phyloP scores from a whole-genome alignment of 2,797 vertebrate genomes.

The Ceyx erithaca region DNA sequence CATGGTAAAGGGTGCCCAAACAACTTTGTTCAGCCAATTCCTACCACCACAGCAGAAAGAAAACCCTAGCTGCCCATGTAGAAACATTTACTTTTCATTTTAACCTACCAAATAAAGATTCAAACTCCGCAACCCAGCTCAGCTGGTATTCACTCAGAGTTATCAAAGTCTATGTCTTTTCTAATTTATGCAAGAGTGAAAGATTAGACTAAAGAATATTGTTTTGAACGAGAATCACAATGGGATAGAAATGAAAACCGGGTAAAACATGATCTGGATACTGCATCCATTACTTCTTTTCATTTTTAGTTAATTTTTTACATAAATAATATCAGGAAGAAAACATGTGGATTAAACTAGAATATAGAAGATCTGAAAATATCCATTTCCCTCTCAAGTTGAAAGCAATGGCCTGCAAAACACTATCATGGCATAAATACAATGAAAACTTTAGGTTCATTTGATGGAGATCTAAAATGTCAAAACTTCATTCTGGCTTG shows the following conservation, averaged over 20 bases:
- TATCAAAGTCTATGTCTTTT: not conserved
- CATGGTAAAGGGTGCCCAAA: not conserved
- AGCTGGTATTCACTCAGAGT: not conserved
- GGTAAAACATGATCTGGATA: not conserved
- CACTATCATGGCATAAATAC: slow-evolving; percentile 49
- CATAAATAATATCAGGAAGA: slow-evolving; percentile 4
- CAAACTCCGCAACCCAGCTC: not conserved
- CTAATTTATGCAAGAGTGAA: not conserved
- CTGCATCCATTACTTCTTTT: not conserved
- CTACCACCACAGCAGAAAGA: not conserved
- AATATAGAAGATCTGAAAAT: slow-evolving; percentile 56
- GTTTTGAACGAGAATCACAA: not conserved
- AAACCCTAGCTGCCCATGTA: not conserved
- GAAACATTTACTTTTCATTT: not conserved
- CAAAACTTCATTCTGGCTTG: slow-evolving; percentile 68
- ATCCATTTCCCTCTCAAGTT: slow-evolving; percentile 68
- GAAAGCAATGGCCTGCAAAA: slow-evolving; percentile 74
- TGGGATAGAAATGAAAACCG: not conserved
- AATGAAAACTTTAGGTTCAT: slow-evolving; percentile 76
- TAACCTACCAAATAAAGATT: not conserved
- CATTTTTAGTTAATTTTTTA: slow-evolving; percentile 1
- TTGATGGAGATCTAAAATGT: slow-evolving; percentile 73
- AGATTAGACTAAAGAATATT: not conserved
- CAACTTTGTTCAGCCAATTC: not conserved
- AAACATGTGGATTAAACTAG: slow-evolving; percentile 37